A percentile compares a stretch with the other conserved stretches of the same genome.
Evolutionary conservation across 2,888 invertebrate species (phyloP).

Genomic region (Parelbella ahira): DNA sequence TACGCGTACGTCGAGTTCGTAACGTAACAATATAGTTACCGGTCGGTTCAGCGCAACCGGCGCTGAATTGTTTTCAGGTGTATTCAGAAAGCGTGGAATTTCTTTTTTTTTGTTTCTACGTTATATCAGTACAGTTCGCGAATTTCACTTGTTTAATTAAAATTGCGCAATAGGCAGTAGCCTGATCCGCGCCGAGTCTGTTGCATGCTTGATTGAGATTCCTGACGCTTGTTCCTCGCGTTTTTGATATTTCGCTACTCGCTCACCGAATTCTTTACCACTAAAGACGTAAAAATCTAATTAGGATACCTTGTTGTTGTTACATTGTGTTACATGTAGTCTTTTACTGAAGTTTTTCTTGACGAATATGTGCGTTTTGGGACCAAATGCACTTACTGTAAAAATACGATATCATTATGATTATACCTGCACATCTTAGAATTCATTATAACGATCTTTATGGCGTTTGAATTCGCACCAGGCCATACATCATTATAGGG

Average conservation of each 20-base stretch:
- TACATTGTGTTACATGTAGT: no score
- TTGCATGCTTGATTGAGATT: conserved; percentile 19
- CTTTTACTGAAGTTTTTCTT: no score
- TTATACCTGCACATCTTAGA: no score
- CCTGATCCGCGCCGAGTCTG: conserved; percentile 5
- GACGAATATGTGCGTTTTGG: no score
- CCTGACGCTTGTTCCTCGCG: background rate
- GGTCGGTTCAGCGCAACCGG: conserved; percentile 51
- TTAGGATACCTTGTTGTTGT: no score
- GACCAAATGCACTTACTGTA: no score
- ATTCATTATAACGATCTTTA: no score
- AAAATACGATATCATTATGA: no score
- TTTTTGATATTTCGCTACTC: conserved; percentile 1
- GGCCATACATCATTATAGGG: no score
- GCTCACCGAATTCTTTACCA: no score
- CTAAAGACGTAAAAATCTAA: background rate
- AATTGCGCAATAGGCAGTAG: conserved; percentile 17
- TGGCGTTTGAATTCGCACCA: no score
- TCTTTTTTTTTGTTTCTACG: conserved; percentile 45
- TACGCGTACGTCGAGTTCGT: conserved; percentile 46
- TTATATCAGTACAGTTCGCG: conserved; percentile 41
- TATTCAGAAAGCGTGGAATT: conserved; percentile 47
- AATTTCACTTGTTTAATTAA: conserved; percentile 24
- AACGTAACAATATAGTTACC: conserved; percentile 49
- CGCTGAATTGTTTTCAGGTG: conserved; percentile 62